Evolutionary conservation across 2,113 vertebrate species (phyloP), one percentile per base, ranked within the genome.

Genomic region (Ciconia stormi): DNA sequence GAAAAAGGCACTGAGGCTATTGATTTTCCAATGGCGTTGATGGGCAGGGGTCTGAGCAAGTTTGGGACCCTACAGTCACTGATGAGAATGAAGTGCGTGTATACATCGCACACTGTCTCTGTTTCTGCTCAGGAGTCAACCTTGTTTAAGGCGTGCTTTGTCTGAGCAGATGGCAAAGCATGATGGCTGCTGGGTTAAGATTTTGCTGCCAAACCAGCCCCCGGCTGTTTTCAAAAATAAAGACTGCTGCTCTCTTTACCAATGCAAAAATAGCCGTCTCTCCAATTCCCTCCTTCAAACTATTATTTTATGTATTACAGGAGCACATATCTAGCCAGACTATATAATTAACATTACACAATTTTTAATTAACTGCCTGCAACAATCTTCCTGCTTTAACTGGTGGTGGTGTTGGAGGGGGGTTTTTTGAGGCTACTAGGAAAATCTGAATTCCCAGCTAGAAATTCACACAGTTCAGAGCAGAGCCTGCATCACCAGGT

Each of bases 141-240:
- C 78, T 56, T 65, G 74, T 73, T 85, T 85, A 79, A 50, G 30
- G 13, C 44, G 9, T 7, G 29, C 46, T 96, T 90, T 80, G 84
- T 76, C 90, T 85, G 63, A 85, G 70, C 95, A 95, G 79, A 93
- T 50, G 87, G 90, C 71, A 90, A 86, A 90, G 36, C 78, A 25
- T 4, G 71, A 89, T 0, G 34, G 74, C 56, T 95, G 66, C 36
- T 86, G 82, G 87, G 42, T 85, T 93, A 80, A 90, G 74, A 66
- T 58, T 85, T 26, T 78, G 59, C 59, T 95, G 92, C 82, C 90
- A 95, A 94, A 90, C 58, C 59, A 96, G 71, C 47, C 81, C 49
- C 89, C 1, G 93, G 73, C 70, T 94, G 81, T 96, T 96, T 95
- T 88, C 80, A 90, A 79, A 94, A 94, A 89, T 49, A 91, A 76